These are phyloP conservation scores for Calidris pygmaea DNA, from an alignment of 2,113 vertebrate genomes.

Conservation along the genomic window DNA sequence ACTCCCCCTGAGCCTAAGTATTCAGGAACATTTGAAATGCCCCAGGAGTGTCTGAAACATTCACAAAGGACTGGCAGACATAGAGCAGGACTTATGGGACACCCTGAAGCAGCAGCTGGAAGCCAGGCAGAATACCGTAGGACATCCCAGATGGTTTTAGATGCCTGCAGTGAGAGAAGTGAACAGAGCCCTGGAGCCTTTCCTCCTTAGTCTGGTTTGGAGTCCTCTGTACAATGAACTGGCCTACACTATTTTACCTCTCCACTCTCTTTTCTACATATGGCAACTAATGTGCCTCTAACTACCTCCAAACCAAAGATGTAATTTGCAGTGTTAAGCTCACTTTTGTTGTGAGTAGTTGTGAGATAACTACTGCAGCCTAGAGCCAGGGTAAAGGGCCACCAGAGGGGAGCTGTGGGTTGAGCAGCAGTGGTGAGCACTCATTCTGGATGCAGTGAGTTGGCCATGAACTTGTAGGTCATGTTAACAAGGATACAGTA, in stretches of 20 bases:
- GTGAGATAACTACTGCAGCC: background rate
- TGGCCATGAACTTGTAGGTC: background rate
- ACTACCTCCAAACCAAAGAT: background rate
- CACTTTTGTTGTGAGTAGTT: background rate
- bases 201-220: background rate
- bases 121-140: background rate
- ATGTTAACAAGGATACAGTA: background rate
- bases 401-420: rapidly evolving
- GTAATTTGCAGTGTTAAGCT: background rate
- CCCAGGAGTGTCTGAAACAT: background rate
- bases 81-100: background rate
- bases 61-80: background rate
- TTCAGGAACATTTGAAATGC: background rate
- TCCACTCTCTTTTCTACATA: background rate
- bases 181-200: background rate
- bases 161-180: background rate
- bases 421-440: background rate
- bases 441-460: background rate
- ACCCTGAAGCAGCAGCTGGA: background rate
- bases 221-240: background rate
- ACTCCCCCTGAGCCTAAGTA: background rate
- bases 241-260: background rate
- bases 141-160: background rate
- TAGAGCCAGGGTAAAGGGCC: background rate
- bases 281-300: background rate